Evolutionary conservation across 1,140 invertebrate genomes (phyloP).

Genomic region (Caenorhabditis inopinata): DNA sequence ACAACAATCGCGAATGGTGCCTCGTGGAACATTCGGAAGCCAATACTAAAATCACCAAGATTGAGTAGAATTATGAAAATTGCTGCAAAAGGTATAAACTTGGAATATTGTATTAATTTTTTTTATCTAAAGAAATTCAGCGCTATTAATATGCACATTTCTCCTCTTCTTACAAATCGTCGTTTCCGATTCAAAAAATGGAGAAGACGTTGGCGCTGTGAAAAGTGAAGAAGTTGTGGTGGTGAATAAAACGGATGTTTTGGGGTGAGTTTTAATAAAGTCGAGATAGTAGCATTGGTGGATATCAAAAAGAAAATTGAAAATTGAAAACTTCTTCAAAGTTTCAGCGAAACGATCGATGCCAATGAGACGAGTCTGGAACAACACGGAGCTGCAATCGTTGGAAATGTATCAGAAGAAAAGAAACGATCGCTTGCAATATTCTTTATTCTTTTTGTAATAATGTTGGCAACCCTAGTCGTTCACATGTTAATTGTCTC

Average conservation of each 20-base stretch:
- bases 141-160: neutral
- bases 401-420: slow-evolving; percentile 35
- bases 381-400: slow-evolving; percentile 38
- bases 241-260: slow-evolving; percentile 32
- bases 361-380: slow-evolving; percentile 34
- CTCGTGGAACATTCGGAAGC: neutral
- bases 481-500: slow-evolving; percentile 92
- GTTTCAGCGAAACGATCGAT: slow-evolving; percentile 31
- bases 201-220: neutral
- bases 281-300: no score
- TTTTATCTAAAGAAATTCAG: neutral
- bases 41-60: neutral
- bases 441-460: slow-evolving; percentile 51
- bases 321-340: neutral
- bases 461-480: slow-evolving; percentile 82
- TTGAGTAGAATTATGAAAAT: slow-evolving; percentile 11
- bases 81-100: neutral
- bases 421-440: slow-evolving; percentile 45
- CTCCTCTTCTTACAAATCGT: neutral
- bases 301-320: no score
- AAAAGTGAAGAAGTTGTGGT: slow-evolving; percentile 23
- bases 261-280: slow-evolving; percentile 19
- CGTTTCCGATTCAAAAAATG: neutral
- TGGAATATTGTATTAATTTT: neutral
- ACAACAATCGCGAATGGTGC: slow-evolving; percentile 20